Base-by-base conservation (phyloP, 64 coral and sea anemone species). In the Exaiptasia diaphana region DNA sequence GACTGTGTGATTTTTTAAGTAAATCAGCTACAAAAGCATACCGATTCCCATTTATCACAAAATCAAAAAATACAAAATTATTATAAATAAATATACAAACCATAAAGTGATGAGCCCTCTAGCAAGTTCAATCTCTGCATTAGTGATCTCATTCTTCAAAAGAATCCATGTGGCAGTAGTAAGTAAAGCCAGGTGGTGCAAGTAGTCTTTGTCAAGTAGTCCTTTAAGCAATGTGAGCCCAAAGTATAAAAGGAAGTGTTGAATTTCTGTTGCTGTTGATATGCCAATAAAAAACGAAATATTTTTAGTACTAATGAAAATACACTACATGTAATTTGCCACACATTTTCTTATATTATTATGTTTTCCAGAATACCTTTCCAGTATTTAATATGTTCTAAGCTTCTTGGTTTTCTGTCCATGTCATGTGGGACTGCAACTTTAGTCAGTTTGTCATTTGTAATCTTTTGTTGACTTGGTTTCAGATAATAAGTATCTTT, bases 371-470 rank as follows among this genome's bases (percentile, higher is more conserved):
- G n/a, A n/a, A n/a, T 68, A 84, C 81, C 67, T 84, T 84, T 84
- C 67, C 81, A 84, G n/a, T 41, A 38, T 73, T 52, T 54, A 10
- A 84, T 72, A 48, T 71, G 36, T 14, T 84, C 81, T 38, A 84
- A 68, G 15, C 50, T 57, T 40, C 81, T 36, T 41, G 61, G 60
- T 48, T 82, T 83, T 52, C 64, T 83, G 15, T 68, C 42, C 80
- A 83, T 83, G 43, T 83, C 80, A 69, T 83, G 80, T 36, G 80
- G 80, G 18, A 83, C 80, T 18, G 59, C 61, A 27, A 71, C 34
- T 28, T 60, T 30, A 41, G 26, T 35, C 18, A 81, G 37, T 40
- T 41, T 81, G 27, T 56, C 58, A 64, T 81, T 81, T 11, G 67
- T 81, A 23, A 13, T 64, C 60, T 41, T 63, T 41, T 81, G 78